Evolutionary conservation across 2,113 vertebrate species (phyloP), one percentile per base, ranked within the genome.

Genomic region (Otolemur garnettii): DNA sequence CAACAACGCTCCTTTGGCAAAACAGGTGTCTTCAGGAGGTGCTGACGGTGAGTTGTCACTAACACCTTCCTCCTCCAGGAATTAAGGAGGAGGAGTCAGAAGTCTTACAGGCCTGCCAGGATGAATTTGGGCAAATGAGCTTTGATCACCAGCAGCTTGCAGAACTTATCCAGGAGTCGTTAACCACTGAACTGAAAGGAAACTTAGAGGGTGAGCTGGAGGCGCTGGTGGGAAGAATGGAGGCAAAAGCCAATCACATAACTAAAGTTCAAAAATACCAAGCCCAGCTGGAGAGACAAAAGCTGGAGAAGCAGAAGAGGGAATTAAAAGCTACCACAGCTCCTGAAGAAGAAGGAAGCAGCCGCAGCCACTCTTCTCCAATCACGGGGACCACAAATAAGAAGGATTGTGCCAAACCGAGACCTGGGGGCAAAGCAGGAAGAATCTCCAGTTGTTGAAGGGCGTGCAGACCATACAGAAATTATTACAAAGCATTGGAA

Each of bases 401-500:
- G 17, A 98, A 98, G 96, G 98, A 98, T 18, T 95, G 97, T 18
- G 97, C 97, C 96, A 99, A 98, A 97, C 97, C 95, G 45, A 98
- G 97, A 94, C 99, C 99, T 26, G 99, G 99, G n/a, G 99, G 99
- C 85, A 99, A 98, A 97, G 99, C 97, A 98, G 98, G 93, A 99
- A 97, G 33, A 99, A 99, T 83, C 99, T 99, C 89, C 98, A 98
- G 95, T 97, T 99, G 97, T 95, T 99, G 96, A 99, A 98, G 95
- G 99, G 99, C 90, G 99, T 99, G 99, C 99, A 99, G 95, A 99
- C 98, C 92, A 98, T 99, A 97, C 99, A 99, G 98, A 99, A 97
- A 30, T 99, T 99, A 0, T 98, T 99, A 45, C 98, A 98, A 96
- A 98, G 97, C 97, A 98, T 97, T 99, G 99, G 99, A 98, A 98